Percentiles rank a stretch among this genome's conserved stretches.
Evolutionary conservation across 2,888 invertebrate species (phyloP).

Genomic region (Hydriomena furcata): DNA sequence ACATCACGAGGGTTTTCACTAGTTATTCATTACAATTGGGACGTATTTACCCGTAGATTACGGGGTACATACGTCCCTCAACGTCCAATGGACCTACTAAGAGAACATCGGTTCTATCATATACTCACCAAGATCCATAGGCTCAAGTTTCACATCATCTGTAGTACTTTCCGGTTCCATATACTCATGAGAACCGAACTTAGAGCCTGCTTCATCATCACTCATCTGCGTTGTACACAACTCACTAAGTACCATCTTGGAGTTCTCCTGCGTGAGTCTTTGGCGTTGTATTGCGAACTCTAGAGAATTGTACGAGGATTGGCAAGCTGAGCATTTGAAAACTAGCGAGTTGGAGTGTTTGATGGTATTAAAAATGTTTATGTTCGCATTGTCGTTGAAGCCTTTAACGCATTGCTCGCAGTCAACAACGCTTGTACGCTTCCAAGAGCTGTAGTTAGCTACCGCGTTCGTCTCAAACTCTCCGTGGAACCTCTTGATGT

Average conservation of each 20-base stretch:
- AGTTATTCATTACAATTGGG: too few species aligned
- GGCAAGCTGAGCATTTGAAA: constrained; percentile 59
- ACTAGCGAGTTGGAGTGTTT: constrained; percentile 55
- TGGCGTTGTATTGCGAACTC: constrained; percentile 61
- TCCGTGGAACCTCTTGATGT: constrained; percentile 67
- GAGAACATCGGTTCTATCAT: constrained; percentile 48
- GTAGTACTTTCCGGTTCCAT: constrained; percentile 62
- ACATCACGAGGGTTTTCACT: too few species aligned
- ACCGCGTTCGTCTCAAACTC: constrained; percentile 64
- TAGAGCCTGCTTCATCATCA: constrained; percentile 49
- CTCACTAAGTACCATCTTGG: constrained; percentile 65
- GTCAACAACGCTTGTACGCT: constrained; percentile 48
- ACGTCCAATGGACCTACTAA: too few species aligned
- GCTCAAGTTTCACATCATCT: constrained; percentile 42
- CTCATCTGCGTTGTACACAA: constrained; percentile 70
- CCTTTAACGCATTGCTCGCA: constrained; percentile 63
- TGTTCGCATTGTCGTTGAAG: constrained; percentile 54
- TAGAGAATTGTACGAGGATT: constrained; percentile 48
- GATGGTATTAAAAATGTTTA: constrained; percentile 46
- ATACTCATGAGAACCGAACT: constrained; percentile 47
- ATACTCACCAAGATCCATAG: constrained; percentile 25
- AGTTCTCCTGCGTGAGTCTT: constrained; percentile 48
- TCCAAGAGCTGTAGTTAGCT: constrained; percentile 51
- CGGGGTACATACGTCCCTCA: too few species aligned
- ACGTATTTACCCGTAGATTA: too few species aligned